A percentile compares a stretch with the other conserved stretches of the same genome.
Conservation (phyloP, 1,140 invertebrate species). For the Pogonus chalceus region DNA sequence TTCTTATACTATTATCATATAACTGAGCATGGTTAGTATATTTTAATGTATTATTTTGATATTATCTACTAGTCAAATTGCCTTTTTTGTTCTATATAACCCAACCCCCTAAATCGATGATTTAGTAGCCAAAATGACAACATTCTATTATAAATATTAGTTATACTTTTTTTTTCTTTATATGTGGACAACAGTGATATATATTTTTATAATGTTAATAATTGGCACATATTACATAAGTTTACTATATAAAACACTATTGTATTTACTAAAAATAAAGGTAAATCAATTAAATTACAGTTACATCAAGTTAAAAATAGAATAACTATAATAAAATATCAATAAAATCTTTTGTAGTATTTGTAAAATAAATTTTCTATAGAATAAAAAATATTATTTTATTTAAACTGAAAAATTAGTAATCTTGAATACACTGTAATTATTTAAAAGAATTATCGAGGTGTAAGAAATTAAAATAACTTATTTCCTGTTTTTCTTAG, state of each 20-base stretch:
- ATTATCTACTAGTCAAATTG: neutral
- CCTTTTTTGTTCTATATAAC: neutral
- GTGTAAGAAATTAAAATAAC: too few relatives aligned
- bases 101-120: neutral
- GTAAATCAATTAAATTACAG: too few relatives aligned
- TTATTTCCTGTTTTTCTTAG: too few relatives aligned
- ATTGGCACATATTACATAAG: neutral
- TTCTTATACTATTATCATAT: too few relatives aligned
- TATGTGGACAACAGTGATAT: slow-evolving; percentile 1
- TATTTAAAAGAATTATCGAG: too few relatives aligned
- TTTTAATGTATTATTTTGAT: neutral
- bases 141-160: neutral
- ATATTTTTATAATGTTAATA: neutral
- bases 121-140: neutral
- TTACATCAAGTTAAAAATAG: too few relatives aligned
- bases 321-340: too few relatives aligned
- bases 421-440: too few relatives aligned
- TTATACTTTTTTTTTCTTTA: neutral
- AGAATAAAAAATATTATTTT: too few relatives aligned
- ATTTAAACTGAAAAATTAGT: too few relatives aligned
- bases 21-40: neutral
- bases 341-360: too few relatives aligned
- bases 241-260: slow-evolving; percentile 2
- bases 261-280: neutral
- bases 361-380: too few relatives aligned